These are phyloP conservation scores for Plectropomus leopardus DNA, from an alignment of 2,113 vertebrate species.

Conservation along the genomic window DNA sequence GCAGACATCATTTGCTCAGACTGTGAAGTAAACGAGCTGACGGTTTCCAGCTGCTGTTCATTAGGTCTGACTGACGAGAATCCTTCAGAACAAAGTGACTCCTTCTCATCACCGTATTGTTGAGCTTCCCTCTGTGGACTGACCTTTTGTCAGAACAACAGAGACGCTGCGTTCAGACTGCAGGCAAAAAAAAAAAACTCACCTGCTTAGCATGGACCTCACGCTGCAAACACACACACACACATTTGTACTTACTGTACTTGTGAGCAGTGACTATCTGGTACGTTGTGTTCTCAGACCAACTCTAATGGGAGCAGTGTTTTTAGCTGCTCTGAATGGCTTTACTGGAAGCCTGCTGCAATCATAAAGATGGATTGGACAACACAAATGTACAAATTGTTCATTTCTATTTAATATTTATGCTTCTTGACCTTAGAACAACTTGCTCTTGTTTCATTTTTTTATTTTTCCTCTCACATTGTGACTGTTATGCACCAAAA, in stretches of 20 bases:
- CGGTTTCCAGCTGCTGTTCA: constrained; percentile 5
- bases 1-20: neutral
- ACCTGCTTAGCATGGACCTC: constrained; percentile 38
- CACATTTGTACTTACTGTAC: neutral
- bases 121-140: neutral
- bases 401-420: neutral
- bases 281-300: neutral
- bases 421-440: neutral
- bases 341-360: neutral
- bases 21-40: neutral
- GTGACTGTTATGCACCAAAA: neutral
- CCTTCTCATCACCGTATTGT: neutral
- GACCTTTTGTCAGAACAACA: constrained; percentile 49
- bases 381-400: neutral
- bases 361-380: neutral
- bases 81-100: neutral
- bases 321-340: constrained; percentile 3
- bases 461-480: neutral
- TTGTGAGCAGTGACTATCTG: neutral
- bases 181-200: constrained; percentile 14
- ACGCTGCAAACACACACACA: constrained; percentile 15
- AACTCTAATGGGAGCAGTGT: neutral
- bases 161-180: neutral
- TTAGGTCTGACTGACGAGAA: neutral
- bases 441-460: too few relatives aligned